Conservation (phyloP, 2,888 invertebrate genomes). For the Tenthredo distinguenda region DNA sequence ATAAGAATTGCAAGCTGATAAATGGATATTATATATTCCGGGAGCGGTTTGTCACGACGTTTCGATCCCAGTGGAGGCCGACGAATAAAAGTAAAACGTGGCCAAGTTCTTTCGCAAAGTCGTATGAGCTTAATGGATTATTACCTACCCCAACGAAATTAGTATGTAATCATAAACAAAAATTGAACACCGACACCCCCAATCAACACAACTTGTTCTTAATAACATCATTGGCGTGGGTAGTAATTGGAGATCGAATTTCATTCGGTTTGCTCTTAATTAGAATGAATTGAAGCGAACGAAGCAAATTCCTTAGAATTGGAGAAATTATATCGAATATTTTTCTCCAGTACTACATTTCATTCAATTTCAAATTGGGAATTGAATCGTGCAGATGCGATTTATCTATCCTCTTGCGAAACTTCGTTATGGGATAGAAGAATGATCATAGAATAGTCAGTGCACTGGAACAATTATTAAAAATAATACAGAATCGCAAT, state of each 20-base stretch:
- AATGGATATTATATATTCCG: not conserved
- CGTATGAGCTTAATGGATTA: not conserved
- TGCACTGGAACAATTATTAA: not conserved
- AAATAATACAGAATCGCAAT: not conserved
- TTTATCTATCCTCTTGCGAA: not conserved
- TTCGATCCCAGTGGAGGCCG: not conserved
- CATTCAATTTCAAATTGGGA: not conserved
- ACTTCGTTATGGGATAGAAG: not conserved
- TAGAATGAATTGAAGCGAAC: not conserved
- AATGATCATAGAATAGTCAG: not conserved
- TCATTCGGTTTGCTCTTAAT: not conserved
- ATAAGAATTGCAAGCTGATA: not conserved
- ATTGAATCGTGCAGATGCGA: not conserved
- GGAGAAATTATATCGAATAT: not conserved
- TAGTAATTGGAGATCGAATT: not conserved
- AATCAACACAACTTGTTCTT: slow-evolving; percentile 19
- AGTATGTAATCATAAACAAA: slow-evolving; percentile 30
- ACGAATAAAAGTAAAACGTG: not conserved
- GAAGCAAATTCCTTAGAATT: not conserved
- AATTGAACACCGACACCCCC: not conserved
- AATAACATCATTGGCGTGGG: slow-evolving; percentile 21
- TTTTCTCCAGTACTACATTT: not conserved
- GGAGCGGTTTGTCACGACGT: not conserved
- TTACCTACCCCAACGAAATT: not conserved
- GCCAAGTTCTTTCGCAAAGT: not conserved